These are phyloP conservation scores for Nomada lathburiana DNA, from an alignment of 2,888 invertebrate genomes.

Conservation along the genomic window DNA sequence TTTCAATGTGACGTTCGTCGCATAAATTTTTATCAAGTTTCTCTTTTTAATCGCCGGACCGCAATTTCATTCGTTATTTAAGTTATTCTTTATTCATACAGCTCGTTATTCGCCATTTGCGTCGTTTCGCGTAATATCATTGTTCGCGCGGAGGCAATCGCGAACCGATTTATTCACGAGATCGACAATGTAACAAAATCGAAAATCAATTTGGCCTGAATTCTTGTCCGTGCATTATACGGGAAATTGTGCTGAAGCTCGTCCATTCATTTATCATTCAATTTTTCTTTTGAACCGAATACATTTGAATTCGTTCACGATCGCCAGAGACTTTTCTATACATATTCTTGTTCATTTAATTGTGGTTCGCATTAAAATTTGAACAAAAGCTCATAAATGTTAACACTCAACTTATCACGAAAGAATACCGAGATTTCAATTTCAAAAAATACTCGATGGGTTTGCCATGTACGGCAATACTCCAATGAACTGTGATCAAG, in stretches of 20 bases:
- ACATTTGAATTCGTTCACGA: too few relatives aligned
- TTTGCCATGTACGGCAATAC: neutral
- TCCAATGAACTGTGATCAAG: slow-evolving; percentile 49
- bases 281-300: too few relatives aligned
- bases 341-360: too few relatives aligned
- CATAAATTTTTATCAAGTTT: neutral
- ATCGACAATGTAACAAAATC: neutral
- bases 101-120: neutral
- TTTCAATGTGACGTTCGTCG: neutral
- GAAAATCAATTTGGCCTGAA: neutral
- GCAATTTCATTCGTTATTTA: slow-evolving; percentile 20
- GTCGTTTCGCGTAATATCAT: neutral
- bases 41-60: neutral
- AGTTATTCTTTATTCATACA: slow-evolving; percentile 13
- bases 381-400: too few relatives aligned
- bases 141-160: slow-evolving; percentile 9
- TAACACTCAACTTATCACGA: too few relatives aligned
- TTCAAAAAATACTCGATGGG: too few relatives aligned
- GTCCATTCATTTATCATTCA: neutral
- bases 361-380: too few relatives aligned
- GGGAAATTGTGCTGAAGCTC: slow-evolving; percentile 2
- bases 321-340: too few relatives aligned
- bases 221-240: neutral
- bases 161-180: neutral
- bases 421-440: too few relatives aligned